A percentile compares a stretch with the other conserved stretches of the same genome.
phyloP scores from a whole-genome alignment of 2,888 invertebrate genomes.

The Tridacna crocea region DNA sequence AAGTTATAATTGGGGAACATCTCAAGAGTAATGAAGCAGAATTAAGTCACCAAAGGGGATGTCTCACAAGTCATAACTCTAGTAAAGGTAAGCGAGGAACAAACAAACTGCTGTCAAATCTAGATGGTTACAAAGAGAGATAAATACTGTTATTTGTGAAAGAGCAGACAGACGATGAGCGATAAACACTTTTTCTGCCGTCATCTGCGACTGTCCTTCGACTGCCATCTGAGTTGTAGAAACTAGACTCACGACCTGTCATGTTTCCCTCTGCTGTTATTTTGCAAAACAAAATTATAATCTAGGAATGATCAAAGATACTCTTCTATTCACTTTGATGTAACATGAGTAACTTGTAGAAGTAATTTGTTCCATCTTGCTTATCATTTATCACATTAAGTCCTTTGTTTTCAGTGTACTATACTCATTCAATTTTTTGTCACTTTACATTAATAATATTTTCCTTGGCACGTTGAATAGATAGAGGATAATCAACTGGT shows the following conservation, averaged over 20 bases:
- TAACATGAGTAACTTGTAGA: too few species aligned
- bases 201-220: constrained; percentile 50
- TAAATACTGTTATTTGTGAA: constrained; percentile 61
- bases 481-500: too few species aligned
- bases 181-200: constrained; percentile 63
- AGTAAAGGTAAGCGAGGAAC: constrained; percentile 20
- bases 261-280: constrained; percentile 52
- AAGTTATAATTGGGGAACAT: too few species aligned
- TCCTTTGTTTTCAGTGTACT: too few species aligned
- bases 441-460: too few species aligned
- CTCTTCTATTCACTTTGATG: neutral
- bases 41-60: constrained; percentile 9
- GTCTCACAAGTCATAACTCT: constrained; percentile 16
- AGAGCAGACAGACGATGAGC: constrained; percentile 54
- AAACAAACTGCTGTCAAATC: constrained; percentile 18
- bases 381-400: too few species aligned
- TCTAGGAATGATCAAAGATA: neutral
- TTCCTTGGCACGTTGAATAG: too few species aligned
- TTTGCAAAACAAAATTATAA: constrained; percentile 19
- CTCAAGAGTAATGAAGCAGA: neutral
- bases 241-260: constrained; percentile 59
- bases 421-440: too few species aligned
- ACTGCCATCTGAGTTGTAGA: constrained; percentile 61
- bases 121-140: constrained; percentile 37
- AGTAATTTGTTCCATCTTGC: too few species aligned